Evolutionary conservation across 2,888 invertebrate species (phyloP).

Genomic region (Platycheirus rosarum): DNA sequence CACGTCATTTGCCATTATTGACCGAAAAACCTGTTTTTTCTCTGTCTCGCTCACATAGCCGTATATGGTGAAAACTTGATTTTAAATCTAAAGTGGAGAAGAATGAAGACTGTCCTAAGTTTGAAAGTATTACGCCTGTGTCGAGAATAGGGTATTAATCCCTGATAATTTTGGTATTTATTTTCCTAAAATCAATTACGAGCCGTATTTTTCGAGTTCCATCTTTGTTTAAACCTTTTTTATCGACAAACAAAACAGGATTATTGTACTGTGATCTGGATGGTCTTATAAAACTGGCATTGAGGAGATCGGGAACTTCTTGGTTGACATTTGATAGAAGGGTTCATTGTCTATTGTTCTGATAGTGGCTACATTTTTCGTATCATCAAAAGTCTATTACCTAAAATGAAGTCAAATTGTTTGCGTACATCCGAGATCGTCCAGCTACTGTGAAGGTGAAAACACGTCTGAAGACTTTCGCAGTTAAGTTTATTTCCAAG

Average conservation of each 20-base stretch:
- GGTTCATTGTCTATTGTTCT: slow-evolving; percentile 53
- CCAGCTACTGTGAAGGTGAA: too few relatives aligned
- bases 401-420: slow-evolving; percentile 3
- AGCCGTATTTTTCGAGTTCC: slow-evolving; percentile 58
- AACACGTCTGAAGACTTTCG: too few relatives aligned
- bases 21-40: slow-evolving; percentile 48
- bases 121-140: slow-evolving; percentile 38
- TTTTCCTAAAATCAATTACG: slow-evolving; percentile 66
- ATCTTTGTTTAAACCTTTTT: slow-evolving; percentile 49
- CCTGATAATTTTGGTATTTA: slow-evolving; percentile 55
- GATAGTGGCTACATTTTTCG: slow-evolving; percentile 51
- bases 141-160: slow-evolving; percentile 61
- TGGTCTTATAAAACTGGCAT: slow-evolving; percentile 50
- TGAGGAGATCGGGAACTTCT: slow-evolving; percentile 41
- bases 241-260: too few relatives aligned
- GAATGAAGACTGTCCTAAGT: slow-evolving; percentile 54
- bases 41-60: slow-evolving; percentile 43
- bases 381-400: slow-evolving; percentile 2
- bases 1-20: slow-evolving; percentile 26
- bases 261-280: too few relatives aligned
- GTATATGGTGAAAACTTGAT: slow-evolving; percentile 66
- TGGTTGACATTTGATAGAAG: slow-evolving; percentile 52
- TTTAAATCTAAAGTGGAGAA: slow-evolving; percentile 42
- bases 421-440: slow-evolving; percentile 4
- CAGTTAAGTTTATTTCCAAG: too few relatives aligned